phyloP scores from a whole-genome alignment of 2,113 vertebrate genomes.

The Lutjanus erythropterus region DNA sequence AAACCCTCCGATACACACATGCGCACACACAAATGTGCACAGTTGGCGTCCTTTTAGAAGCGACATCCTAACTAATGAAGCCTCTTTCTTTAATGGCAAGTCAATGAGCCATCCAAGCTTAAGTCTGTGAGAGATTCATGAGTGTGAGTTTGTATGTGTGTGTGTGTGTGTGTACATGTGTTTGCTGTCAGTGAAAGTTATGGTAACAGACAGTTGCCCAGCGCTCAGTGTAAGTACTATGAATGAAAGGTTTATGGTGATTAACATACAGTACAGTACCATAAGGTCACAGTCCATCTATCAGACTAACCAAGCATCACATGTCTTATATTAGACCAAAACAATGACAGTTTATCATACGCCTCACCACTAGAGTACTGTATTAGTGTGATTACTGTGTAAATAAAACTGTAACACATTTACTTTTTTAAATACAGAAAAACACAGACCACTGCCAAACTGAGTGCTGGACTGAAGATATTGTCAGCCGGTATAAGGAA shows the following conservation, averaged over 20 bases:
- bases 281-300: conserved; percentile 32
- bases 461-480: background rate
- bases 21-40: conserved; percentile 25
- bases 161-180: conserved; percentile 20
- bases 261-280: conserved; percentile 17
- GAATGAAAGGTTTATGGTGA: conserved; percentile 41
- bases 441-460: background rate
- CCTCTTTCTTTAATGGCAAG: conserved; percentile 63
- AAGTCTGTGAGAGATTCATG: conserved; percentile 65
- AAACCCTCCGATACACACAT: conserved; percentile 26
- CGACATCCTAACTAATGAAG: conserved; percentile 65
- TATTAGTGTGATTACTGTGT: background rate
- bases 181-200: conserved; percentile 38
- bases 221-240: conserved; percentile 31
- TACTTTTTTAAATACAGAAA: background rate
- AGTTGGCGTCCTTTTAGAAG: conserved; percentile 42
- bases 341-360: conserved; percentile 2
- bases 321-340: conserved; percentile 13
- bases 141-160: conserved; percentile 29
- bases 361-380: background rate
- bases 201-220: conserved; percentile 26
- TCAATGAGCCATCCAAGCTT: conserved; percentile 66
- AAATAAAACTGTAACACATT: background rate
- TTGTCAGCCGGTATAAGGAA: background rate
- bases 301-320: conserved; percentile 27